Evolutionary conservation across 2,888 invertebrate genomes (phyloP), one percentile per base, ranked within the genome.

Genomic region (Linyphia triangularis): DNA sequence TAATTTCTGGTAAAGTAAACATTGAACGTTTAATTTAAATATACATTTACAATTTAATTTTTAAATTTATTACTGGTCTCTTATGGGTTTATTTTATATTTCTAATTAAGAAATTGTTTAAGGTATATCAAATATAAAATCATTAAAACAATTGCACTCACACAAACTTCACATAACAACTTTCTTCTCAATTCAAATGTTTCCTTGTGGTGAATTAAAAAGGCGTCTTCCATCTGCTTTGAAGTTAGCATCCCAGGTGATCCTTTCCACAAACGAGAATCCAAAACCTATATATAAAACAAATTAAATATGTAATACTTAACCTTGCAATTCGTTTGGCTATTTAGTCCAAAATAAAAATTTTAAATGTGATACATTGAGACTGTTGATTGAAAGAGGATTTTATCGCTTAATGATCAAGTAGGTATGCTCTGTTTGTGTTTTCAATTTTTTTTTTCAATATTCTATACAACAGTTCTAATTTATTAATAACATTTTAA

Each of bases 101-200:
- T 28, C 0, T 65, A 9, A 33, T 4, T 9, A 33, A 33, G 5
- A 33, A 9, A 4, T 33, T 6, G 5, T 33, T 33, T 6, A 6
- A 6, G 9, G 9, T 33, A 33, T 6, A 33, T 33, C 33, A 9
- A 33, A 33, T 33, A 33, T 33, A n/a, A n/a, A n/a, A 33, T 33
- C 4, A 6, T 9, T 33, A 4, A 9, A 4, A 4, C 33, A 33
- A n/a, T 51, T 51, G 6, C 30, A 84, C 84, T 85, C 22, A 85
- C 85, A 61, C 85, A 85, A 59, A 85, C 57, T 59, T 85, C 61
- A 7, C 77, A 85, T 13, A 85, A 28, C 24, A 85, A 26, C 28
- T 33, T 57, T 30, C 69, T 67, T 16, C 77, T 59, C 59, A 69
- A 61, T 13, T 40, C 59, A 77, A 77, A 61, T 24, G 69, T 77